Evolutionary conservation across 1,140 invertebrate genomes (phyloP).

Genomic region (Drosophila kanapiae): DNA sequence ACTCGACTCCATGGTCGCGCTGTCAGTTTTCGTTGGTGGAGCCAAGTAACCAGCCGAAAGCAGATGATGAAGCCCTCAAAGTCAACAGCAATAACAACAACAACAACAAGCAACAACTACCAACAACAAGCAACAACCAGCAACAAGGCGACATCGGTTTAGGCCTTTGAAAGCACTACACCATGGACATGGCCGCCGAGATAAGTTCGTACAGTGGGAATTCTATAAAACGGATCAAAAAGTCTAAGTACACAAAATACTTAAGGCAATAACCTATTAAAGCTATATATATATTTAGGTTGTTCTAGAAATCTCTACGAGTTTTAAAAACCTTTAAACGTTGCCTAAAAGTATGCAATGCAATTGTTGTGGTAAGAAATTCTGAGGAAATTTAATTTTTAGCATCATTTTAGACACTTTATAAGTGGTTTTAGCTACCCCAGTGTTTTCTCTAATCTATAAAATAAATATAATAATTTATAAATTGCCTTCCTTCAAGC

Average conservation of each 20-base stretch:
- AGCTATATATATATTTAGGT: too few species aligned
- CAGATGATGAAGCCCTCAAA: constrained; percentile 84
- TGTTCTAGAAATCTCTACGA: too few species aligned
- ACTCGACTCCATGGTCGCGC: constrained; percentile 61
- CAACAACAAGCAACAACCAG: constrained; percentile 36
- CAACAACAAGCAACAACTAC: constrained; percentile 24
- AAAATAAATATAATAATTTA: too few species aligned
- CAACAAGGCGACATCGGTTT: constrained; percentile 75
- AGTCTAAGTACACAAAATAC: too few species aligned
- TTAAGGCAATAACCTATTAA: fast-evolving
- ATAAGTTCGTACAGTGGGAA: constrained; percentile 19
- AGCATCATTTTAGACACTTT: too few species aligned
- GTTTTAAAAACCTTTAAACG: too few species aligned
- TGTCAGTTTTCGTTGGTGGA: constrained; percentile 77
- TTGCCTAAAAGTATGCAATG: too few species aligned
- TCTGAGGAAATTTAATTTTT: too few species aligned
- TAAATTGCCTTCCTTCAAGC: not conserved
- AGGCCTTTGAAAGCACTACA: constrained; percentile 77
- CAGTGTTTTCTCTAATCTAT: too few species aligned
- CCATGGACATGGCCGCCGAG: constrained; percentile 48
- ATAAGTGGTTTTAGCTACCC: too few species aligned
- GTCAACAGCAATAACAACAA: constrained; percentile 58
- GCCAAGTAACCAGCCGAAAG: constrained; percentile 74
- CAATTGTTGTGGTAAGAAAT: too few species aligned
- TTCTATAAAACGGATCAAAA: not conserved